These are phyloP conservation scores for Tetanocera ferruginea DNA, from an alignment of 2,888 invertebrate species.

Conservation along the genomic window DNA sequence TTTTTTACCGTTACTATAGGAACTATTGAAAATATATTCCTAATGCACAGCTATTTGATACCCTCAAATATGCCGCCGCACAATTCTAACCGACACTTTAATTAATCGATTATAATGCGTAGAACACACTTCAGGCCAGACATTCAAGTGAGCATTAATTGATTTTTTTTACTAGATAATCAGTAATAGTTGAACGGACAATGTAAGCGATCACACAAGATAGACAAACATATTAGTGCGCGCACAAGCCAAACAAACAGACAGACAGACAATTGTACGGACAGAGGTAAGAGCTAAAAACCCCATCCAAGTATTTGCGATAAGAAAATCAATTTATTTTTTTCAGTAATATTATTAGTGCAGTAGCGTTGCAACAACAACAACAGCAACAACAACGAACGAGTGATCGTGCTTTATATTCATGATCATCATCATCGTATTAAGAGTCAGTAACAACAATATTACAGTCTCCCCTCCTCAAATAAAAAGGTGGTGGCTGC, in stretches of 20 bases:
- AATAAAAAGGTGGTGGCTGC: too few species aligned
- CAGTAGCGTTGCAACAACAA: not conserved
- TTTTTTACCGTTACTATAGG: too few species aligned
- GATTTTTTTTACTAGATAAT: conserved; percentile 1
- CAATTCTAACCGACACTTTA: not conserved
- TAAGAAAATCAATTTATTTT: conserved; percentile 27
- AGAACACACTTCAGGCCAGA: not conserved
- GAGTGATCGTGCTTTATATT: conserved; percentile 2
- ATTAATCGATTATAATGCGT: not conserved
- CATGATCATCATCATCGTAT: not conserved
- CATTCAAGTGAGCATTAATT: not conserved
- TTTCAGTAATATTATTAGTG: not conserved
- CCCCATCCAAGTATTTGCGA: conserved; percentile 19
- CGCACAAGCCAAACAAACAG: not conserved
- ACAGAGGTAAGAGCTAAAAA: conserved; percentile 15
- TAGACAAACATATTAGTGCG: not conserved
- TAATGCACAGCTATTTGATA: too few species aligned
- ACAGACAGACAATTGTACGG: not conserved
- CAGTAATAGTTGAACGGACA: not conserved
- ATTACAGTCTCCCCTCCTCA: too few species aligned
- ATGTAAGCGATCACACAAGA: not conserved
- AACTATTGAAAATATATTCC: too few species aligned
- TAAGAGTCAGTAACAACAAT: not conserved
- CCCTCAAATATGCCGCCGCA: too few species aligned
- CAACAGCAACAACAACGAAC: not conserved